A percentile compares a stretch with the other conserved stretches of the same genome.
phyloP scores from a whole-genome alignment of 2,797 vertebrate genomes.

The Melanotaenia parkinsoni region DNA sequence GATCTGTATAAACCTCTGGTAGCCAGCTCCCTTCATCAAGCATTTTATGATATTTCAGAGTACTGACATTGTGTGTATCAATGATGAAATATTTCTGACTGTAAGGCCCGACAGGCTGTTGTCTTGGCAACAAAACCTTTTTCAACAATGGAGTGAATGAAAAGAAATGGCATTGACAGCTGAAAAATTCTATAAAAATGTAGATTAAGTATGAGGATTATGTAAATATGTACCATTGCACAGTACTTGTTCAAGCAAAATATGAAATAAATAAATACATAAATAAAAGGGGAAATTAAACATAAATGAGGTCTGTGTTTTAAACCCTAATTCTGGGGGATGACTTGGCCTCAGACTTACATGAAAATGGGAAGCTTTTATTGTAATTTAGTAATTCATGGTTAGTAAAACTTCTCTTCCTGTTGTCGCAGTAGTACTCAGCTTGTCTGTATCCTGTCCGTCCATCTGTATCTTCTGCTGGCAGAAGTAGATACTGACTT shows the following conservation, averaged over 20 bases:
- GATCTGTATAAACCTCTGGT: slow-evolving; percentile 14
- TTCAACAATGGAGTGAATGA: slow-evolving; percentile 5
- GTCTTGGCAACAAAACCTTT: slow-evolving; percentile 52
- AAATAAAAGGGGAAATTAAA: not conserved
- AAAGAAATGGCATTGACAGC: slow-evolving; percentile 3
- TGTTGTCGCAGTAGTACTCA: slow-evolving; percentile 24
- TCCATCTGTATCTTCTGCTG: slow-evolving; percentile 63
- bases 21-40: slow-evolving; percentile 8
- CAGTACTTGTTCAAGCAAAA: not conserved
- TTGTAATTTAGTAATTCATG: not conserved
- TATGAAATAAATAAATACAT: not conserved
- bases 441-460: slow-evolving; percentile 2
- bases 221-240: not conserved
- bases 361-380: not conserved
- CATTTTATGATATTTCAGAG: slow-evolving; percentile 14
- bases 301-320: not conserved
- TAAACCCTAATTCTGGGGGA: not conserved
- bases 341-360: not conserved
- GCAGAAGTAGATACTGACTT: slow-evolving; percentile 65
- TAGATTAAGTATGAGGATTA: not conserved
- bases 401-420: not conserved
- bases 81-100: slow-evolving; percentile 33
- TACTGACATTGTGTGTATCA: slow-evolving; percentile 22
- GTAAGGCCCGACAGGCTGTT: slow-evolving; percentile 31
- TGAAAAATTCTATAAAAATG: not conserved